Evolutionary conservation across 2,797 vertebrate species (phyloP).

Genomic region (Galago senegalensis): DNA sequence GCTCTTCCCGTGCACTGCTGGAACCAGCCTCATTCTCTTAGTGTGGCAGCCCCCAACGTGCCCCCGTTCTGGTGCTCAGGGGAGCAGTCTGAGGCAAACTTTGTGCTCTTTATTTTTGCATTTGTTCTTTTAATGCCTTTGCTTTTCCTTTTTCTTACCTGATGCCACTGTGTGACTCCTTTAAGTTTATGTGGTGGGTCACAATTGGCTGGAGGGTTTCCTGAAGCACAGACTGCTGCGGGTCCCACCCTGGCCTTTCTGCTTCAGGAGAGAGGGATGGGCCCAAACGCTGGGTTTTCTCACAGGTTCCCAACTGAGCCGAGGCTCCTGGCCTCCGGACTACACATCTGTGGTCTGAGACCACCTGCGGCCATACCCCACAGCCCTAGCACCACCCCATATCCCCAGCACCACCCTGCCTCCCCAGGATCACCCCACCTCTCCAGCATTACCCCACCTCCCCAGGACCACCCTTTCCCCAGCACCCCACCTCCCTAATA

Average conservation of each 20-base stretch:
- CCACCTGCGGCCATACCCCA: fast-evolving
- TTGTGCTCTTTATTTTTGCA: not conserved
- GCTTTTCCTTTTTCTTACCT: not conserved
- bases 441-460: too few relatives aligned
- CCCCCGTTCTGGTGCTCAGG: not conserved
- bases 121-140: not conserved
- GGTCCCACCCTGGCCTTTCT: not conserved
- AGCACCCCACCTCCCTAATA: too few relatives aligned
- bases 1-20: not conserved
- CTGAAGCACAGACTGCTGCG: not conserved
- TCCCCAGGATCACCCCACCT: too few relatives aligned
- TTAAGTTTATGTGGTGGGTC: not conserved
- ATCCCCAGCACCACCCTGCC: too few relatives aligned
- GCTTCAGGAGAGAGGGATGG: not conserved
- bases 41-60: not conserved
- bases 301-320: not conserved
- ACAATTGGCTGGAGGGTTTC: not conserved
- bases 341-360: too few relatives aligned
- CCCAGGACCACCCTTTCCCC: too few relatives aligned
- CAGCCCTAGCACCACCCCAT: too few relatives aligned
- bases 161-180: not conserved
- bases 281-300: not conserved
- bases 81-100: not conserved
- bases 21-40: not conserved
- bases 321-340: not conserved